phyloP scores from a whole-genome alignment of 2,888 invertebrate species.

The Agrochola macilenta region DNA sequence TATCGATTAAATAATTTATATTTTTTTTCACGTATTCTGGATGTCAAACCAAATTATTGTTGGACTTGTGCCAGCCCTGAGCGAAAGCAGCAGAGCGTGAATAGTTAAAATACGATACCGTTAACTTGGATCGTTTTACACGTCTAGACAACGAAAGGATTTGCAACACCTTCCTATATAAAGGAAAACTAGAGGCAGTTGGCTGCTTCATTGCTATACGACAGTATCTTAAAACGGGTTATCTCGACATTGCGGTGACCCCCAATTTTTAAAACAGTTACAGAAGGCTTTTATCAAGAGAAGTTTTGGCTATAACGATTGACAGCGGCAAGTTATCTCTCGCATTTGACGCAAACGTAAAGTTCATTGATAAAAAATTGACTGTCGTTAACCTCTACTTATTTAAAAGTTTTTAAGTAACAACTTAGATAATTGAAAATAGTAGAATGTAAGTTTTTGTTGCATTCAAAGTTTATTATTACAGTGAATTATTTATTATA shows the following conservation, averaged over 20 bases:
- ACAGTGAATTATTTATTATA: neutral
- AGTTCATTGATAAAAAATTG: slow-evolving; percentile 72
- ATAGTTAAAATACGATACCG: slow-evolving; percentile 76
- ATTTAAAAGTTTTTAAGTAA: neutral
- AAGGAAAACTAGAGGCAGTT: slow-evolving; percentile 32
- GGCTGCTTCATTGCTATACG: slow-evolving; percentile 24
- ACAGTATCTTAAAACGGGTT: slow-evolving; percentile 19
- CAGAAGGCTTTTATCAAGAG: slow-evolving; percentile 64
- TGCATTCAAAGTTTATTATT: neutral
- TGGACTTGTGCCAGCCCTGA: slow-evolving; percentile 71
- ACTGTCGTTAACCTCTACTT: slow-evolving; percentile 54
- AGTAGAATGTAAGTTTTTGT: too few species aligned
- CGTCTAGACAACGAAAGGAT: slow-evolving; percentile 67
- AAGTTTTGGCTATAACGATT: slow-evolving; percentile 69
- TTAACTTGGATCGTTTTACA: slow-evolving; percentile 74
- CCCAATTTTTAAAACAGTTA: slow-evolving; percentile 65
- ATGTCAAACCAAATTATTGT: slow-evolving; percentile 14
- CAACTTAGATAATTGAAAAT: neutral
- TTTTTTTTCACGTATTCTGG: neutral
- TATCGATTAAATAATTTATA: neutral
- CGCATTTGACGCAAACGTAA: slow-evolving; percentile 76
- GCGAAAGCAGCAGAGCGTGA: slow-evolving; percentile 72
- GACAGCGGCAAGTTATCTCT: slow-evolving; percentile 67
- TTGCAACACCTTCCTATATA: slow-evolving; percentile 70
- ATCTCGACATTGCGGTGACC: slow-evolving; percentile 59